These are phyloP conservation scores for Takifugu bimaculatus DNA, from an alignment of 2,113 vertebrate genomes.

Conservation along the genomic window DNA sequence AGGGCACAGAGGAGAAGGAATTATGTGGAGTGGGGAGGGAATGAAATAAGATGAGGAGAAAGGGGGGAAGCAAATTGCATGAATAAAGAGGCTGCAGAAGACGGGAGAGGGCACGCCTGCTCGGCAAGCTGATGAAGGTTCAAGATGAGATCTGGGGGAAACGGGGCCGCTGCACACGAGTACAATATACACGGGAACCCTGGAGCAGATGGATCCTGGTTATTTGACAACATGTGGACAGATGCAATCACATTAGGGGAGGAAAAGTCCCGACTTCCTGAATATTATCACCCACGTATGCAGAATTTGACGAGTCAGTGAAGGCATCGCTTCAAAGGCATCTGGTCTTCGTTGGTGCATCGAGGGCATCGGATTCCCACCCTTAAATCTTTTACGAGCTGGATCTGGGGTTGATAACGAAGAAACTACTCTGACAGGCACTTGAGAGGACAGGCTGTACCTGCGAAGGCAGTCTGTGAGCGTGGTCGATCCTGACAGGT, in stretches of 20 bases:
- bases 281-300: not conserved
- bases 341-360: too few species aligned
- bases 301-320: not conserved
- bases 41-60: constrained; percentile 45
- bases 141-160: constrained; percentile 40
- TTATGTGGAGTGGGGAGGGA: constrained; percentile 32
- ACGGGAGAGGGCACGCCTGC: constrained; percentile 53
- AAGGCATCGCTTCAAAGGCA: not conserved
- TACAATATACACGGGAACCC: constrained; percentile 21
- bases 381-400: not conserved
- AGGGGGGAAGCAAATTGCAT: constrained; percentile 42
- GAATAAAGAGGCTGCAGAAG: constrained; percentile 41
- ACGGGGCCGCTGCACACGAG: constrained; percentile 19
- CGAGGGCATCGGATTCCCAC: not conserved
- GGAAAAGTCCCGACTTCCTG: not conserved
- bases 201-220: constrained; percentile 11
- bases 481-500: constrained; percentile 88
- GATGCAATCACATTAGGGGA: constrained; percentile 1
- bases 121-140: constrained; percentile 36
- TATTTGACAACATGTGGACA: constrained; percentile 13
- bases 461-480: constrained; percentile 97
- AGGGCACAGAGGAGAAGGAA: constrained; percentile 29
- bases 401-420: not conserved
- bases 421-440: not conserved
- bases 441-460: constrained; percentile 60